Percentiles rank a stretch among this genome's conserved stretches.
phyloP scores from a whole-genome alignment of 2,888 invertebrate species.

The Eupithecia vulgata region DNA sequence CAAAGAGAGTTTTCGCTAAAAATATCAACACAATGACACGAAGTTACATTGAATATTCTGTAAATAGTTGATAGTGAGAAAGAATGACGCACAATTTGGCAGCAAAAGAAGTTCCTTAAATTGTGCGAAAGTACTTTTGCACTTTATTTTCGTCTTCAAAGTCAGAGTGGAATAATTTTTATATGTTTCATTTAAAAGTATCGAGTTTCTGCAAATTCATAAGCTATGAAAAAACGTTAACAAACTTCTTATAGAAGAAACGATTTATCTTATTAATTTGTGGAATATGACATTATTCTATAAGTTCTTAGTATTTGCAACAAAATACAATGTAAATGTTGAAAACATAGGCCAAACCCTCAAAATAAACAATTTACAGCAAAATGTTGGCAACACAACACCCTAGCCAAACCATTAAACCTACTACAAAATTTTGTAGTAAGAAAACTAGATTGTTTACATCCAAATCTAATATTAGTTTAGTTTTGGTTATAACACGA shows the following conservation, averaged over 20 bases:
- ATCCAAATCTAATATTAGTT: slow-evolving; percentile 42
- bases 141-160: slow-evolving; percentile 31
- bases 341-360: neutral
- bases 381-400: slow-evolving; percentile 35
- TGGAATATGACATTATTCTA: neutral
- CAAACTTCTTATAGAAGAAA: neutral
- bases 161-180: slow-evolving; percentile 16
- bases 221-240: neutral
- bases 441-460: slow-evolving; percentile 42
- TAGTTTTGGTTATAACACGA: slow-evolving; percentile 37
- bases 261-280: neutral
- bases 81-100: slow-evolving; percentile 41
- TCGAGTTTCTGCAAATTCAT: neutral
- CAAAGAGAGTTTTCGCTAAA: slow-evolving; percentile 54
- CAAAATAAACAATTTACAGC: slow-evolving; percentile 11
- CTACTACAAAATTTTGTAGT: slow-evolving; percentile 35
- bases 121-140: slow-evolving; percentile 31
- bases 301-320: neutral
- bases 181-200: neutral
- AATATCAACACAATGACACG: slow-evolving; percentile 48
- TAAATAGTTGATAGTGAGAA: slow-evolving; percentile 15
- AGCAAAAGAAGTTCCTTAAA: slow-evolving; percentile 34
- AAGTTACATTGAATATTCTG: slow-evolving; percentile 40
- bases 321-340: slow-evolving; percentile 1
- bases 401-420: slow-evolving; percentile 28